phyloP scores from a whole-genome alignment of 1,140 invertebrate species.

The Aporrectodea caliginosa region DNA sequence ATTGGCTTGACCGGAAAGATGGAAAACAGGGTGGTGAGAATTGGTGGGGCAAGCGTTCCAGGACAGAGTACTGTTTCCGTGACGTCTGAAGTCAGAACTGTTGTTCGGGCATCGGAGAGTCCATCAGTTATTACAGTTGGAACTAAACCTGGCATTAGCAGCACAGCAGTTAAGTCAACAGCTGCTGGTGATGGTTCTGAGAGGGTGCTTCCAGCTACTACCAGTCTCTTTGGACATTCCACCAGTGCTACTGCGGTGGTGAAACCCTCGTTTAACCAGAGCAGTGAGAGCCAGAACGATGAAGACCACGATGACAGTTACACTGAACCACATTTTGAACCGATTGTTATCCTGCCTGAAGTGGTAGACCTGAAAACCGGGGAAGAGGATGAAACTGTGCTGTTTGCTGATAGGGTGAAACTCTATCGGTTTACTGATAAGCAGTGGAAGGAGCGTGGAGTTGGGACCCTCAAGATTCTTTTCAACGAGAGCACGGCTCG shows the following conservation, averaged over 20 bases:
- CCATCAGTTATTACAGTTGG: no score
- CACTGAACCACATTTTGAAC: constrained; percentile 79
- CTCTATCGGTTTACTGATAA: constrained; percentile 49
- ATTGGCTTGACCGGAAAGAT: no score
- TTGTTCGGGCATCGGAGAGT: no score
- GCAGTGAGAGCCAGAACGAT: background rate
- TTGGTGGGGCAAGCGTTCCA: no score
- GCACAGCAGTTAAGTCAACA: no score
- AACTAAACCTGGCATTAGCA: no score
- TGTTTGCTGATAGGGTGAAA: constrained; percentile 58
- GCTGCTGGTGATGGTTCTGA: no score
- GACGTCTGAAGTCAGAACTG: no score
- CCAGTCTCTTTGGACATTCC: background rate
- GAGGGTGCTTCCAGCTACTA: background rate
- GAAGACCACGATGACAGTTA: constrained; percentile 58
- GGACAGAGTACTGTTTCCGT: no score
- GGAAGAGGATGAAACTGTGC: constrained; percentile 72
- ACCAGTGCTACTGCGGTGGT: background rate
- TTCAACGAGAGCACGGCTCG: constrained; percentile 56
- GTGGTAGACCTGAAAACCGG: constrained; percentile 71
- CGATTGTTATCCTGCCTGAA: constrained; percentile 77
- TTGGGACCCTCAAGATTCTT: constrained; percentile 55
- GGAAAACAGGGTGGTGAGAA: no score
- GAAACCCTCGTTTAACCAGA: background rate
- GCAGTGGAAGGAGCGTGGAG: constrained; percentile 54